phyloP scores from a whole-genome alignment of 2,888 invertebrate species.

The Ennomos erosarius region DNA sequence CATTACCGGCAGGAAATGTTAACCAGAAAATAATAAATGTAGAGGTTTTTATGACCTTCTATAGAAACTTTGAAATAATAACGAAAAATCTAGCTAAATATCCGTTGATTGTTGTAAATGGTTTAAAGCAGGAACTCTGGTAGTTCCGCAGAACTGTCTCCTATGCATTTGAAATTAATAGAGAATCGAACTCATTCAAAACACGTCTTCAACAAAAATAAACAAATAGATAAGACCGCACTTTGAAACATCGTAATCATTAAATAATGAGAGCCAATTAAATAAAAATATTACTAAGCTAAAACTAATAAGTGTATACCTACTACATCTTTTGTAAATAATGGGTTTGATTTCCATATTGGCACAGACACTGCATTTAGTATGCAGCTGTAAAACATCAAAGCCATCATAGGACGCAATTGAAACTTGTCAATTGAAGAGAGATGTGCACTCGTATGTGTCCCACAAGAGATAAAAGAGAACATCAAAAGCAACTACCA shows the following conservation, averaged over 20 bases:
- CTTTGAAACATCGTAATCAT: neutral
- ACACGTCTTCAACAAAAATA: too few relatives aligned
- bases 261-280: neutral
- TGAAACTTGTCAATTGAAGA: conserved; percentile 61
- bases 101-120: too few relatives aligned
- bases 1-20: conserved; percentile 30
- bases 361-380: conserved; percentile 17
- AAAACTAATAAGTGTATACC: neutral
- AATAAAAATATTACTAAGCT: conserved; percentile 1
- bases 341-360: conserved; percentile 30
- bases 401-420: conserved; percentile 43
- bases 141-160: too few relatives aligned
- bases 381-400: conserved; percentile 39
- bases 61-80: neutral
- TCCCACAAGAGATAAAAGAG: conserved; percentile 56
- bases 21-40: conserved; percentile 12
- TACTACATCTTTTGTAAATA: conserved; percentile 8
- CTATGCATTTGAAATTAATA: too few relatives aligned
- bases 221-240: too few relatives aligned
- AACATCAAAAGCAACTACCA: conserved; percentile 66
- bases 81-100: neutral
- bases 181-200: too few relatives aligned
- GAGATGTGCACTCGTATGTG: conserved; percentile 48
- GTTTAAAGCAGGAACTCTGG: too few relatives aligned
- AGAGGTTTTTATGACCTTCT: neutral